phyloP scores from a whole-genome alignment of 64 coral and sea anemone genomes.

The Astreopora myriophthalma region DNA sequence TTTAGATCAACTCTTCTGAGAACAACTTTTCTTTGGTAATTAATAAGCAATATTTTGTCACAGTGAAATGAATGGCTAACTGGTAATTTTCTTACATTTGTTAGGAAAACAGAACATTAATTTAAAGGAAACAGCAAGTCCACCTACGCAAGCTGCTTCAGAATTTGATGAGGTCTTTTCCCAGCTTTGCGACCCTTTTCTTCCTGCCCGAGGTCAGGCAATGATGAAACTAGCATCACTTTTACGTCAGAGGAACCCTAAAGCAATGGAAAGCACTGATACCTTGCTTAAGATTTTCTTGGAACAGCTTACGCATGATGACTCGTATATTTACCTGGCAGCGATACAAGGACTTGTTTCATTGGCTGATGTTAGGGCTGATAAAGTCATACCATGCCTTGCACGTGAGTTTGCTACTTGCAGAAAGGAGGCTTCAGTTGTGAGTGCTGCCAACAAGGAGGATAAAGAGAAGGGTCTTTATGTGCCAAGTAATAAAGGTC shows the following conservation, averaged over 20 bases:
- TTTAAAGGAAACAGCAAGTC: not conserved
- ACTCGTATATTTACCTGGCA: constrained; percentile 92
- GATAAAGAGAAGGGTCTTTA: constrained; percentile 70
- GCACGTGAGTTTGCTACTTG: constrained; percentile 69
- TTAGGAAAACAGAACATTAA: not conserved
- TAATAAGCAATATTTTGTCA: too few relatives aligned
- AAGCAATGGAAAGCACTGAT: constrained; percentile 69
- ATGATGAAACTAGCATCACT: constrained; percentile 81
- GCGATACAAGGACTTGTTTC: constrained; percentile 90
- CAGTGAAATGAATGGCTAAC: not conserved
- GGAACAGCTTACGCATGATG: constrained; percentile 87
- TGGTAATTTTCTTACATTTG: not conserved
- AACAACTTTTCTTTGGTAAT: too few relatives aligned
- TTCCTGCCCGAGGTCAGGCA: constrained; percentile 89
- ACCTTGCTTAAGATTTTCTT: constrained; percentile 81
- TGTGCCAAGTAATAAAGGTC: not conserved
- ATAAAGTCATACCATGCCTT: constrained; percentile 66
- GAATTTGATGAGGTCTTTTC: constrained; percentile 75
- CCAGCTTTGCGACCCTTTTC: constrained; percentile 83
- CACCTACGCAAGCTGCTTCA: not conserved
- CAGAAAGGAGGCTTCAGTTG: not conserved
- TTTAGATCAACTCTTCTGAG: too few relatives aligned
- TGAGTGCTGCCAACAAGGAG: not conserved
- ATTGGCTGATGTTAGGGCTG: constrained; percentile 68
- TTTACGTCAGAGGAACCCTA: constrained; percentile 60